phyloP scores from a whole-genome alignment of 2,888 invertebrate species.

The Torymus aiolomorphi region DNA sequence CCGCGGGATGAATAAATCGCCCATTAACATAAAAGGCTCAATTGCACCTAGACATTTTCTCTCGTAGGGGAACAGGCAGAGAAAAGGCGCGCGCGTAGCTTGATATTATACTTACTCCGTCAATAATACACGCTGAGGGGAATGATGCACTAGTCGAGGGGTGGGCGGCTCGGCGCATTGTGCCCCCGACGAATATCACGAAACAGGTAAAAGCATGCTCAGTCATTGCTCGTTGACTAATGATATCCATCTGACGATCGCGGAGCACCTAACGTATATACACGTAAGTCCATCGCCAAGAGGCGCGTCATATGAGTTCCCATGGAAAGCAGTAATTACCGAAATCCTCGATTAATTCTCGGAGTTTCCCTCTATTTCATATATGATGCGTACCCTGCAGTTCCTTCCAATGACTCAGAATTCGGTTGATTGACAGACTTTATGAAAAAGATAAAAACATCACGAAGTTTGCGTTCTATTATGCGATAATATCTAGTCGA shows the following conservation, averaged over 20 bases:
- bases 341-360: slow-evolving; percentile 41
- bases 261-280: slow-evolving; percentile 61
- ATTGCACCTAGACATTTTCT: slow-evolving; percentile 19
- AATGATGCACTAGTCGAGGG: slow-evolving; percentile 41
- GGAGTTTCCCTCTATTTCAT: not conserved
- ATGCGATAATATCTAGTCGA: too few species aligned
- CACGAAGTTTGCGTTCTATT: too few species aligned
- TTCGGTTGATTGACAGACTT: slow-evolving; percentile 35
- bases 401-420: slow-evolving; percentile 19
- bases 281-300: slow-evolving; percentile 7
- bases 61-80: not conserved
- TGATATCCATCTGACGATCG: slow-evolving; percentile 63
- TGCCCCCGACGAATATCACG: not conserved
- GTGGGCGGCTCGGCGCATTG: not conserved
- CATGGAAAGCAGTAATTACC: slow-evolving; percentile 51
- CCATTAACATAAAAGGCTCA: not conserved
- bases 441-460: not conserved
- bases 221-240: slow-evolving; percentile 62
- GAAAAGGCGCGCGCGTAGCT: not conserved
- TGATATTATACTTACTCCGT: slow-evolving; percentile 44
- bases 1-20: slow-evolving; percentile 18
- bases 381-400: not conserved
- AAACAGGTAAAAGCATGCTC: slow-evolving; percentile 49
- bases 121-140: slow-evolving; percentile 35
- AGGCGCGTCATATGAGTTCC: slow-evolving; percentile 55